phyloP scores from a whole-genome alignment of 2,797 vertebrate species.

The Poeciliopsis paucimaculata region DNA sequence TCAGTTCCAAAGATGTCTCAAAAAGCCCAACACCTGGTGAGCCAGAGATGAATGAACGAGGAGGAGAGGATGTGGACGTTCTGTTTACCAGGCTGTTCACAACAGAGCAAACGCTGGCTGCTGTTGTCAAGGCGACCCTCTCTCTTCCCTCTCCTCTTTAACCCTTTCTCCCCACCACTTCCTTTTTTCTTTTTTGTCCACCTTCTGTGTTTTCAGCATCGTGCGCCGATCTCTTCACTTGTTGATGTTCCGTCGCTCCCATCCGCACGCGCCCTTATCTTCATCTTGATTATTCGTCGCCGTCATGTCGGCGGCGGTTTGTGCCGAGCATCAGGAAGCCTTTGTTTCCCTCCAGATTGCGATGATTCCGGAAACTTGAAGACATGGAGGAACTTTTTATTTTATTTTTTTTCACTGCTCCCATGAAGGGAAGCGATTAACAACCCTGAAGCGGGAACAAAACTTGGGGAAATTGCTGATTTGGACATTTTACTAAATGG shows the following conservation, averaged over 20 bases:
- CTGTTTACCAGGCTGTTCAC: slow-evolving; percentile 37
- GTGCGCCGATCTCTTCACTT: slow-evolving; percentile 61
- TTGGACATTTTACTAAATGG: neutral
- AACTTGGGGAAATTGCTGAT: neutral
- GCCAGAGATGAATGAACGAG: slow-evolving; percentile 19
- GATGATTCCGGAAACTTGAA: slow-evolving; percentile 28
- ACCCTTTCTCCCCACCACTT: slow-evolving; percentile 61
- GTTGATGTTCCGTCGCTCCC: slow-evolving; percentile 64
- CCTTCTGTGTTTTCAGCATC: slow-evolving; percentile 69
- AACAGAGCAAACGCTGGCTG: slow-evolving; percentile 61
- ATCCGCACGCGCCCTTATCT: slow-evolving; percentile 22
- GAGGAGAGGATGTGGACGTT: neutral
- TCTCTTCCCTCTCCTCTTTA: slow-evolving; percentile 56
- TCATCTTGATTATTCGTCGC: slow-evolving; percentile 48
- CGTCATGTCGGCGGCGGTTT: slow-evolving; percentile 39
- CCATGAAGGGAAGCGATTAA: slow-evolving; percentile 1
- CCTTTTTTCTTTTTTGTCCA: slow-evolving; percentile 30
- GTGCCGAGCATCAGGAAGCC: slow-evolving; percentile 25
- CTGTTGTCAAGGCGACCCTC: slow-evolving; percentile 78
- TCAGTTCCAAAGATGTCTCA: neutral
- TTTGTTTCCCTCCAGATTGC: slow-evolving; percentile 24
- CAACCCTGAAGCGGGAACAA: neutral
- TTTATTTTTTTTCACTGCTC: neutral
- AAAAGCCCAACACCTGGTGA: neutral
- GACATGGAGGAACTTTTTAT: neutral